These are phyloP conservation scores for Furcifer pardalis DNA, from an alignment of 2,797 vertebrate genomes.

Conservation along the genomic window DNA sequence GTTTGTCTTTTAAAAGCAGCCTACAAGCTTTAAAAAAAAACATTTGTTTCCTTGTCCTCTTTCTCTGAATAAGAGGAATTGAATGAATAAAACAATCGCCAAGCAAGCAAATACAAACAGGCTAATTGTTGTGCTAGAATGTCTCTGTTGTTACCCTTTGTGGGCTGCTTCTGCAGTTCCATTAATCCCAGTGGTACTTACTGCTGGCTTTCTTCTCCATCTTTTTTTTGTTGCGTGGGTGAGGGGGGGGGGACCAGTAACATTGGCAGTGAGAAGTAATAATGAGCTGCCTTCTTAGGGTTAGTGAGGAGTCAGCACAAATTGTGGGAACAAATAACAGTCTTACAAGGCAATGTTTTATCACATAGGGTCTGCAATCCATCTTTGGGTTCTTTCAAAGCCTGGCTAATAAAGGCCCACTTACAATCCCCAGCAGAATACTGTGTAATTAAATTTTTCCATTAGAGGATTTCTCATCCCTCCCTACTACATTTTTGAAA, in stretches of 20 bases:
- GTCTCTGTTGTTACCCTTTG: conserved; percentile 58
- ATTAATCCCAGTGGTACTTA: conserved; percentile 63
- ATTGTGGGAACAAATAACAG: conserved; percentile 71
- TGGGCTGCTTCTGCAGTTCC: conserved; percentile 67
- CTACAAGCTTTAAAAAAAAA: conserved; percentile 58
- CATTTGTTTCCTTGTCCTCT: conserved; percentile 69
- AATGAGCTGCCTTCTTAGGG: conserved; percentile 66
- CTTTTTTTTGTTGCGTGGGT: conserved; percentile 36
- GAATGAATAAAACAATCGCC: conserved; percentile 67
- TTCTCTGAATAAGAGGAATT: conserved; percentile 69
- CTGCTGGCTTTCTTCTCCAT: conserved; percentile 44
- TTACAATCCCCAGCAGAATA: conserved; percentile 65
- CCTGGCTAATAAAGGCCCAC: conserved; percentile 62
- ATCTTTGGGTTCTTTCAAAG: conserved; percentile 72
- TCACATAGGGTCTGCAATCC: conserved; percentile 60
- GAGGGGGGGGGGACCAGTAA: conserved; percentile 36
- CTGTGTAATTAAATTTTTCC: conserved; percentile 70
- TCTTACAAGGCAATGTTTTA: conserved; percentile 71
- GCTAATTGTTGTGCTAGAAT: conserved; percentile 68
- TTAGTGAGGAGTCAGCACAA: conserved; percentile 69
- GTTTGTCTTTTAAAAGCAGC: conserved; percentile 62
- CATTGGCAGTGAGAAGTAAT: conserved; percentile 58
- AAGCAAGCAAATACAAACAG: conserved; percentile 67
- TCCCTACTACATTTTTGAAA: conserved; percentile 52
- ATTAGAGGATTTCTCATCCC: conserved; percentile 42